Base-by-base conservation (phyloP, 2,888 invertebrate genomes). In the Orchesella flavescens region DNA sequence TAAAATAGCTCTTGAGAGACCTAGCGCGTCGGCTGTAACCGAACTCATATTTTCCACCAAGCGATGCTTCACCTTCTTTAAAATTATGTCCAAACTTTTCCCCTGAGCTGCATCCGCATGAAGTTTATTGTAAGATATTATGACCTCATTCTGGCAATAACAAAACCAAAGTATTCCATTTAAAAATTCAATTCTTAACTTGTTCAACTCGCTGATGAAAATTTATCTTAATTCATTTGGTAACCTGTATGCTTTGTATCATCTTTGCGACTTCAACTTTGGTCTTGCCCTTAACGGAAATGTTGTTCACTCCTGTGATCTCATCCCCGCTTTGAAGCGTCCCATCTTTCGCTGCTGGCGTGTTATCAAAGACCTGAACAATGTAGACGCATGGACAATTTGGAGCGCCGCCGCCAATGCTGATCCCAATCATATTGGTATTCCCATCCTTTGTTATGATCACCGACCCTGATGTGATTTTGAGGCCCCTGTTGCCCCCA, bases 231-330 rank as follows among this genome's bases (percentile, higher is more conserved):
- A 2, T 34, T 34, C 43, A 17, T 63, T 34, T 24, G 82, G 84
- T 84, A 89, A 95, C 95, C 91, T 96, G 94, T 34, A 95, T 94
- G 0, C 95, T 92, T 90, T 99, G 99, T 89, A 99, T 99, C 95
- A 99, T 95, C 90, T 98, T 96, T n/a, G 99, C 99, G 1, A 99
- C 99, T 91, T 99, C 98, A 0, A 97, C 96, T 92, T 99, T 99
- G 0, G 97, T 97, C 91, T 97, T 96, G 7, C 98, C 98, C 90
- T 98, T 98, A 0, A 99, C 97, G 0, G 95, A 94, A 85, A 94
- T 94, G 0, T 95, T 95, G 90, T 97, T 98, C 1, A 99, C 96
- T 0, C 97, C 97, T 0, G 98, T 94, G 83, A 99, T 91, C 90
- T 99, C 99, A 91, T 99, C 99, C 0, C 99, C 99, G 79, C 98